These are phyloP conservation scores for Urocolius indicus DNA, from an alignment of 2,113 vertebrate genomes.

Conservation along the genomic window DNA sequence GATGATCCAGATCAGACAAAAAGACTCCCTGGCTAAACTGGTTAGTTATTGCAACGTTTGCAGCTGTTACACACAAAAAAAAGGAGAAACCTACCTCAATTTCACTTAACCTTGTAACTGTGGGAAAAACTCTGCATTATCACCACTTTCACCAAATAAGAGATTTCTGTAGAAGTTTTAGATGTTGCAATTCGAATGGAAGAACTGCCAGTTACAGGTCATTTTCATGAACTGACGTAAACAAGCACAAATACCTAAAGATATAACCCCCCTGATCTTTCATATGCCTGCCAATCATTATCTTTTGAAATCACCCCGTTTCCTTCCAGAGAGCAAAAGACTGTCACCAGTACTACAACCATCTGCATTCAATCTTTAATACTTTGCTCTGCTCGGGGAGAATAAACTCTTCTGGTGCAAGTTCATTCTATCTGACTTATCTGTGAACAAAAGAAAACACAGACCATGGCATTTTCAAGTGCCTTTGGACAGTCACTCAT, in stretches of 20 bases:
- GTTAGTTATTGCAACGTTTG: background rate
- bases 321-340: background rate
- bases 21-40: background rate
- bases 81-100: background rate
- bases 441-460: background rate
- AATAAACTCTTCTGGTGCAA: background rate
- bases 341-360: background rate
- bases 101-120: background rate
- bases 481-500: background rate
- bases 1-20: background rate
- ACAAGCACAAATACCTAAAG: background rate
- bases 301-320: background rate
- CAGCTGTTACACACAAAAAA: accelerated
- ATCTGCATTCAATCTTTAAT: background rate
- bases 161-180: background rate
- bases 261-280: background rate
- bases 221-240: background rate
- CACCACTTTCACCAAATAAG: background rate
- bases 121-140: background rate
- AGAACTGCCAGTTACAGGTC: background rate
- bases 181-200: background rate
- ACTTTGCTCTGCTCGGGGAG: background rate
- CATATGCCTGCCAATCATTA: background rate
- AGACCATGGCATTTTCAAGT: background rate
- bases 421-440: background rate